Evolutionary conservation across 2,113 vertebrate genomes (phyloP).

Genomic region (Egretta garzetta): DNA sequence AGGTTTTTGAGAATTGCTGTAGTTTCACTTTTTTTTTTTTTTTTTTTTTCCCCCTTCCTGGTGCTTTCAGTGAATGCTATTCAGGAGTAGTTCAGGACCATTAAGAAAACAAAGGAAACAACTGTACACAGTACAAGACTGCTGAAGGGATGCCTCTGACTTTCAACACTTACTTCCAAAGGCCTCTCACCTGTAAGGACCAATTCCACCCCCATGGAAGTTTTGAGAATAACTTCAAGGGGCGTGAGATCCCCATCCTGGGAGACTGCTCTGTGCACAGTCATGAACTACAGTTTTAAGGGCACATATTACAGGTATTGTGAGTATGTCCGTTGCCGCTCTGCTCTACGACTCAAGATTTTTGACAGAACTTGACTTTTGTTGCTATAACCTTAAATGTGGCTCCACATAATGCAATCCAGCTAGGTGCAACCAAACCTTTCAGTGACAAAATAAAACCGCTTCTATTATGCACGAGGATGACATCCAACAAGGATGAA

Average conservation of each 20-base stretch:
- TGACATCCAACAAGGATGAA: neutral
- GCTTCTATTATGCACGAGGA: neutral
- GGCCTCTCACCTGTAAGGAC: neutral
- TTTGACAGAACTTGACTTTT: neutral
- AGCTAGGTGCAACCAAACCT: neutral
- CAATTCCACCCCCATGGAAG: neutral
- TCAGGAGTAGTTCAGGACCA: neutral
- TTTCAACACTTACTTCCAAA: slow-evolving; percentile 11
- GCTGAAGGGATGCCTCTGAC: neutral
- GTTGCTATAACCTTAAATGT: neutral
- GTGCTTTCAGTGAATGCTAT: neutral
- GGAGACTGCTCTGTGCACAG: neutral
- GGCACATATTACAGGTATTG: neutral
- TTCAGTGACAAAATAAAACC: neutral
- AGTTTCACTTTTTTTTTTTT: neutral
- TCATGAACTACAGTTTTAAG: neutral
- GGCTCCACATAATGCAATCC: neutral
- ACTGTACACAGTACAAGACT: neutral
- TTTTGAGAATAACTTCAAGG: neutral
- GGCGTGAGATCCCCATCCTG: neutral
- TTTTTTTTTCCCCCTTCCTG: neutral
- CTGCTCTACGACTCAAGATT: neutral
- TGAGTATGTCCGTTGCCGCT: neutral
- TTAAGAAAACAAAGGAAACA: neutral
- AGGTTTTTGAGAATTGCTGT: slow-evolving; percentile 41